Evolutionary conservation across 2,113 vertebrate species (phyloP), one percentile per base, ranked within the genome.

Genomic region (Mus pahari): DNA sequence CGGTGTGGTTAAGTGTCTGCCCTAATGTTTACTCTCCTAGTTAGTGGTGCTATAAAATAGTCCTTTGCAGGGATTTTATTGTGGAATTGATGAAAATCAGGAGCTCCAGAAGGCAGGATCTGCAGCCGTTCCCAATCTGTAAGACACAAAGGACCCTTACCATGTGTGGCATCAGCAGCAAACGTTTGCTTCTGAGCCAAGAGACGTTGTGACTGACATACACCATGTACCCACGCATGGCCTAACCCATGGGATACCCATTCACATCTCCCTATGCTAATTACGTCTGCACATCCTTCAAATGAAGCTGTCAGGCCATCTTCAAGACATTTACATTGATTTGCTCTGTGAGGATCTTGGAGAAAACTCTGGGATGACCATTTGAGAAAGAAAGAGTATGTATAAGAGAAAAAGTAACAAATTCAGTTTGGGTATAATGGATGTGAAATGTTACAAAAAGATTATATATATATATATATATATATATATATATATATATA

Each of bases 181-280:
- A 64, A 55, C 26, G 13, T 86, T 28, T 53, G 70, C 26, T 10
- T 79, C 87, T 60, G 78, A 60, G 53, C 42, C 62, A 55, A 81
- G 78, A 73, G 68, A n/a, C 70, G 71, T 31, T 28, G 71, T 55
- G 50, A 11, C 48, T 55, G 50, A 11, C 48, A 71, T 9, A 12
- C 24, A 31, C 73, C 11, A 71, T 45, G 14, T 70, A 62, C 66
- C 73, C 39, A 7, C 22, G 36, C 14, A 24, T 81, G n/a, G 39
- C 14, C 90, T 50, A 58, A n/a, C 36, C 28, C n/a, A n/a, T 74
- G 22, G 83, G 64, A 12, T 14, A 50, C 64, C 86, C 16, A 66
- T 45, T 55, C 70, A 42, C 50, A 78, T 62, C n/a, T 68, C 22
- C 94, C 77, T 94, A 60, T 92, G 84, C 64, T 86, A 33, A 84